Evolutionary conservation across 2,797 vertebrate species (phyloP).

Genomic region (Takifugu ocellatus): DNA sequence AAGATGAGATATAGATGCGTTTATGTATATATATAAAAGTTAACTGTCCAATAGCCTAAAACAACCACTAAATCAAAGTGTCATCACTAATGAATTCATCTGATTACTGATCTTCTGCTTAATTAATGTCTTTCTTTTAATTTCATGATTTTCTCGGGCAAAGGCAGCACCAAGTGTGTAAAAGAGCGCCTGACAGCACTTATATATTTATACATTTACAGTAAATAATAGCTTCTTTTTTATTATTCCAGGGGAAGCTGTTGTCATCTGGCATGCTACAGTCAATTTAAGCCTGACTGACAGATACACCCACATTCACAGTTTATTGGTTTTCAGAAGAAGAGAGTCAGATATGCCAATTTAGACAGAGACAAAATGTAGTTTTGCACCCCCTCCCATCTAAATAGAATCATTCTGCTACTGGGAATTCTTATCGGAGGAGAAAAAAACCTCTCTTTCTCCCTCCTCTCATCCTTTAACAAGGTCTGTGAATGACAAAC

Average conservation of each 20-base stretch:
- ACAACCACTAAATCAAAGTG: slow-evolving; percentile 46
- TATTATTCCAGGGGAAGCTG: slow-evolving; percentile 64
- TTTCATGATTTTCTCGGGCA: too few species aligned
- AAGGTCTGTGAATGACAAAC: slow-evolving; percentile 92
- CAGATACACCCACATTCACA: slow-evolving; percentile 92
- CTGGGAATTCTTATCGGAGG: slow-evolving; percentile 88
- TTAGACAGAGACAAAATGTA: slow-evolving; percentile 88
- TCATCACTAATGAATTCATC: slow-evolving; percentile 28
- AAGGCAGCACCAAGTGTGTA: too few species aligned
- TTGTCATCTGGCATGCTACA: slow-evolving; percentile 87
- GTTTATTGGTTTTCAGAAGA: slow-evolving; percentile 90
- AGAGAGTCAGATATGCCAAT: slow-evolving; percentile 93
- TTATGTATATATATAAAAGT: too few species aligned
- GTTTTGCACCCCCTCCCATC: slow-evolving; percentile 81
- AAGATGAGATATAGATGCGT: slow-evolving; percentile 25
- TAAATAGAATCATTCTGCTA: slow-evolving; percentile 93
- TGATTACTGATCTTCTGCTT: slow-evolving; percentile 45
- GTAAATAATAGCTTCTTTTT: slow-evolving; percentile 50
- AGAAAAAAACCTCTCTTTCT: slow-evolving; percentile 67
- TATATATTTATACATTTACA: slow-evolving; percentile 31
- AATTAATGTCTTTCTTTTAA: too few species aligned
- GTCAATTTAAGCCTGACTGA: slow-evolving; percentile 87
- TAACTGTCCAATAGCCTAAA: background rate
- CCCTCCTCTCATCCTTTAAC: slow-evolving; percentile 75
- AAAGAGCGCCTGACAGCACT: slow-evolving; percentile 5